phyloP scores from a whole-genome alignment of 2,888 invertebrate species.

The Microplitis manilae region DNA sequence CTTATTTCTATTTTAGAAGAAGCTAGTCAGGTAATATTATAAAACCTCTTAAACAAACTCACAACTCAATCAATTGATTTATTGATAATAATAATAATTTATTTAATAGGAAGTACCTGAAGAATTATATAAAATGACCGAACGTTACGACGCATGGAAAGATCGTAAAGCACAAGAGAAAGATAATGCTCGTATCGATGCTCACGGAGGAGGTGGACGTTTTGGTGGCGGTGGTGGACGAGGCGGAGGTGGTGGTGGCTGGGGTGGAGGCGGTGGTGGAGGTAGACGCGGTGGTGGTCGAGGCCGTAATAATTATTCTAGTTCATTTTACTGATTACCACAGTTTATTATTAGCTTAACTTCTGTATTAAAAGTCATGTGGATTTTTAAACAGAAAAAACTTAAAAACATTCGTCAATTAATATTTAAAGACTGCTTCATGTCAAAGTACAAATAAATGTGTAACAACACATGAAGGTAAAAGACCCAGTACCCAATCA shows the following conservation, averaged over 20 bases:
- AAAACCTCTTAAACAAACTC: conserved; percentile 27
- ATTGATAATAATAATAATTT: conserved; percentile 11
- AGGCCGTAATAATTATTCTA: not conserved
- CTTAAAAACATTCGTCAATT: not conserved
- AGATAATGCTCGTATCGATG: conserved; percentile 69
- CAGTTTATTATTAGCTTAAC: conserved; percentile 10
- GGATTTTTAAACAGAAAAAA: not conserved
- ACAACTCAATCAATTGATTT: conserved; percentile 5
- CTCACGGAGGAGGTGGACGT: conserved; percentile 68
- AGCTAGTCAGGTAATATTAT: conserved; percentile 78
- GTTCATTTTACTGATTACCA: conserved; percentile 33
- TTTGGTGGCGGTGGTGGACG: conserved; percentile 60
- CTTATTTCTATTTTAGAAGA: conserved; percentile 90
- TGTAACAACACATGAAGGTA: not conserved
- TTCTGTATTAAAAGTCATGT: not conserved
- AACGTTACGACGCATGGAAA: conserved; percentile 81
- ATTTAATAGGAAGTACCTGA: conserved; percentile 80
- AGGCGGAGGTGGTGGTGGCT: conserved; percentile 51
- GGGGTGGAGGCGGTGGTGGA: conserved; percentile 45
- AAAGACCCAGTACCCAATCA: too few relatives aligned
- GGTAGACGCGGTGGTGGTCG: conserved; percentile 40
- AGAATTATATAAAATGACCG: conserved; percentile 83
- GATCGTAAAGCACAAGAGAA: conserved; percentile 76
- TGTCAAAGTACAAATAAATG: not conserved
- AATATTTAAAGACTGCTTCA: not conserved